Evolutionary conservation across 2,113 vertebrate species (phyloP), one percentile per base, ranked within the genome.

Genomic region (Engystomops pustulosus): DNA sequence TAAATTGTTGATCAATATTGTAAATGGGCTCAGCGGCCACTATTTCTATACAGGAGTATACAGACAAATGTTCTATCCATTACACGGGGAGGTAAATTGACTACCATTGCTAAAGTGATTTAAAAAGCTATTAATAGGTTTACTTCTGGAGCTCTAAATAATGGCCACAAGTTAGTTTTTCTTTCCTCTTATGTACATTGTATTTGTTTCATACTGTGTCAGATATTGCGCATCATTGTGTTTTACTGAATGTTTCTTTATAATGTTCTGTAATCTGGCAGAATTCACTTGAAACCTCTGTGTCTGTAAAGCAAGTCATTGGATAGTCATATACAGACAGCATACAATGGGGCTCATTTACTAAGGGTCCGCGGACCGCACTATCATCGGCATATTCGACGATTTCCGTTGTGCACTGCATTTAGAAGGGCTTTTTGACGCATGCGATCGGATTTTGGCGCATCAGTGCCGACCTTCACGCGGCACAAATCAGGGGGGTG

Each of bases 141-240:
- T 74, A 11, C 45, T 75, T 65, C 81, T 62, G 34, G 60, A 60
- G 69, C 72, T 75, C 49, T 62, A 75, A 83, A 45, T 62, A 83
- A 83, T 75, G 69, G 36, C 23, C 30, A 25, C 92, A 93, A 90
- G 89, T 86, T 83, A 85, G 88, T 89, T 89, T 86, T 83, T 86
- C 89, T 90, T 91, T 90, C 87, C 86, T 88, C 85, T 88, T 41
- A 68, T 44, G 83, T 77, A 85, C 70, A 72, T 7, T 72, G 4
- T 27, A 38, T 44, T 44, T 44, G 20, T 44, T 14, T 70, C n/a
- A 44, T 23, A 44, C 18, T 44, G n/a, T 69, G 3, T 69, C 18
- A n/a, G 32, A 18, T 69, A 38, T 41, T 36, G 17, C 41, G 34
- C 12, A 55, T 55, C 20, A 23, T 23, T 23, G 53, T 25, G 1